A percentile compares a stretch with the other conserved stretches of the same genome.
These are phyloP conservation scores for Arvicanthis niloticus DNA, from an alignment of 2,113 vertebrate genomes.

Conservation along the genomic window DNA sequence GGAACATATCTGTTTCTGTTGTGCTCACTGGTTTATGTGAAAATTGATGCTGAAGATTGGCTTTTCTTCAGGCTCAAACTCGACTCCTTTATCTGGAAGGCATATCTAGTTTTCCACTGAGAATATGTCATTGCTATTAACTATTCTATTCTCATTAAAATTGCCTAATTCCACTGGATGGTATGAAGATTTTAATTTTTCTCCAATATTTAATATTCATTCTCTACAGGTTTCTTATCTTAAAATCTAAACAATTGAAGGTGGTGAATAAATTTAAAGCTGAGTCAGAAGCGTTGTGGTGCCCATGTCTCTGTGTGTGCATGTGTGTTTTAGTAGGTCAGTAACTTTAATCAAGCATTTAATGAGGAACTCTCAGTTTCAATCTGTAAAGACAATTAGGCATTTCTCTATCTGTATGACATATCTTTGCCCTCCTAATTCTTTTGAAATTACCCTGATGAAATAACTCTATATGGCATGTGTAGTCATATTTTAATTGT, in stretches of 20 bases:
- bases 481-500: not conserved
- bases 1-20: not conserved
- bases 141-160: constrained; percentile 51
- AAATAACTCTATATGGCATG: not conserved
- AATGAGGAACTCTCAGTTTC: not conserved
- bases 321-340: not conserved
- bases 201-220: not conserved
- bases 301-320: not conserved
- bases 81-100: constrained; percentile 22
- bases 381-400: not conserved
- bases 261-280: constrained; percentile 12
- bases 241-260: constrained; percentile 40
- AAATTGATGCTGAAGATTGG: not conserved
- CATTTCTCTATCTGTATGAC: not conserved
- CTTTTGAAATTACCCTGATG: not conserved
- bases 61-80: constrained; percentile 46
- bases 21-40: not conserved
- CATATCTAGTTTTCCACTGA: constrained; percentile 23
- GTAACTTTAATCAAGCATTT: not conserved
- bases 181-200: not conserved
- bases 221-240: not conserved
- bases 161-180: constrained; percentile 4
- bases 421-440: not conserved
- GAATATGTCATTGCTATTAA: constrained; percentile 39
- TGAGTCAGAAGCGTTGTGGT: not conserved